Conservation (phyloP, 92 coral and sea anemone species). For the Phymanthus crucifer region DNA sequence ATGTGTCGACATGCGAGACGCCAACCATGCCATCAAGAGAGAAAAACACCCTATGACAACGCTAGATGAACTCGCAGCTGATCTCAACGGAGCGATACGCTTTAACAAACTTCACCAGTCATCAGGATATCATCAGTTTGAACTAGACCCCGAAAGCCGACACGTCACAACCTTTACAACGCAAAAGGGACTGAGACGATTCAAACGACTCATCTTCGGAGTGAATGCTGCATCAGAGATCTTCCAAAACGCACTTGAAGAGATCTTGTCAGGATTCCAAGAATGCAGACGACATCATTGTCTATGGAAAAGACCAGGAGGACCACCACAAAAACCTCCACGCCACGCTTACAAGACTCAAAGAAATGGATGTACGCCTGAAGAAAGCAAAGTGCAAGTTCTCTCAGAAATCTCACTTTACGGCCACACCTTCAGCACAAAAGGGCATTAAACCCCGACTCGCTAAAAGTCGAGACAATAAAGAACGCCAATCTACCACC, state of each 20-base stretch:
- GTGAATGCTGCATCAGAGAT: constrained; percentile 10
- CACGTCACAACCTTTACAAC: constrained; percentile 30
- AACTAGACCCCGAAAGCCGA: constrained; percentile 13
- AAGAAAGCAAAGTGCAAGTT: constrained; percentile 19
- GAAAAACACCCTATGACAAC: constrained; percentile 31
- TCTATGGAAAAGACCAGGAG: constrained; percentile 2
- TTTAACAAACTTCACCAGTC: constrained; percentile 25
- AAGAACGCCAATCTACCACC: constrained; percentile 37
- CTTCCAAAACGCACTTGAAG: constrained; percentile 8
- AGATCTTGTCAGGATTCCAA: neutral
- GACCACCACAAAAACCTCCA: constrained; percentile 38
- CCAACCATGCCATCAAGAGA: constrained; percentile 36
- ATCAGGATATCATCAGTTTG: constrained; percentile 35
- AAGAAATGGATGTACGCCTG: constrained; percentile 41
- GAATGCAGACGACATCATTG: constrained; percentile 22
- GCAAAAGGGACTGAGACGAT: constrained; percentile 11
- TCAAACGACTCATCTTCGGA: constrained; percentile 18
- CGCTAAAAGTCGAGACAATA: constrained; percentile 45
- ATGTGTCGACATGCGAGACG: constrained; percentile 39
- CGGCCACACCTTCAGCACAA: too few species aligned
- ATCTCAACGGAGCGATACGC: constrained; percentile 5
- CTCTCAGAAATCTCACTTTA: too few species aligned
- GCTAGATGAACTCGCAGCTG: constrained; percentile 10
- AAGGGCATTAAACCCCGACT: constrained; percentile 50
- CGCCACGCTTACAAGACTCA: constrained; percentile 26